A percentile compares a stretch with the other conserved stretches of the same genome.
Evolutionary conservation across 2,888 invertebrate genomes (phyloP).

Genomic region (Ryuthela nishihirai): DNA sequence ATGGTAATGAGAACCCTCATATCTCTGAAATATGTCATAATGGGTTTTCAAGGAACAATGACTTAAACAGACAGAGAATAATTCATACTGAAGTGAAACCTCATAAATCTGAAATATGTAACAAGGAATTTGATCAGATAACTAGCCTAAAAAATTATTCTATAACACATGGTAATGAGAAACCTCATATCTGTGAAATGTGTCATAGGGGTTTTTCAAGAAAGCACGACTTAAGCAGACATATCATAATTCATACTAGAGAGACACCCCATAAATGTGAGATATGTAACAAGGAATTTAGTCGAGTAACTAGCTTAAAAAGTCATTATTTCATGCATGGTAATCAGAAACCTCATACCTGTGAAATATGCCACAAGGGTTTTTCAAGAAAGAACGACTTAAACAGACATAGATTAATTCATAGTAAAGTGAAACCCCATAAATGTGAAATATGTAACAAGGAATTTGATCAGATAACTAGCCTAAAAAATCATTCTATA

Average conservation of each 20-base stretch:
- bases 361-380: neutral
- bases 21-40: too few species aligned
- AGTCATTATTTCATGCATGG: neutral
- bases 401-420: neutral
- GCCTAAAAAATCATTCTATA: too few species aligned
- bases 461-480: too few species aligned
- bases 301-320: neutral
- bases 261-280: neutral
- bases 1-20: too few species aligned
- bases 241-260: neutral
- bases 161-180: conserved; percentile 1
- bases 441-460: too few species aligned
- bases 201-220: neutral
- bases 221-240: neutral
- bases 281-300: neutral
- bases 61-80: too few species aligned
- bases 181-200: neutral
- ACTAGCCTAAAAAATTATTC: neutral
- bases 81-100: conserved; percentile 5
- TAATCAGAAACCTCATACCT: neutral
- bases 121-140: neutral
- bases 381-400: neutral
- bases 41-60: too few species aligned
- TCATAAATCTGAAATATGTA: conserved; percentile 3
- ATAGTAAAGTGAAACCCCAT: neutral